A percentile compares a stretch with the other conserved stretches of the same genome.
These are phyloP conservation scores for Cyrtodaria siliqua DNA, from an alignment of 2,888 invertebrate genomes.

Conservation along the genomic window DNA sequence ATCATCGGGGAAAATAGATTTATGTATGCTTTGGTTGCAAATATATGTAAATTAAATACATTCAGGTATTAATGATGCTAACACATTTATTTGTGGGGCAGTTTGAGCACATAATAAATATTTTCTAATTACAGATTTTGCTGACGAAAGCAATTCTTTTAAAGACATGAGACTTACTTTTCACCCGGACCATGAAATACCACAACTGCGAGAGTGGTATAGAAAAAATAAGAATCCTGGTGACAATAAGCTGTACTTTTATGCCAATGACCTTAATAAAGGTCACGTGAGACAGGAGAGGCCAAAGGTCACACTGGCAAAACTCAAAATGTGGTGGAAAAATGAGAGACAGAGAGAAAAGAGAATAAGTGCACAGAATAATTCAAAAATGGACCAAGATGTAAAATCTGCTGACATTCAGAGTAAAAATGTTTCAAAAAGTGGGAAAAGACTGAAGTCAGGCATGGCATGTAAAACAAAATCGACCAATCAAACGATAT, in stretches of 20 bases:
- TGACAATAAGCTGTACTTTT: constrained; percentile 76
- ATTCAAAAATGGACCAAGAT: background rate
- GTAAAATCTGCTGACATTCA: background rate
- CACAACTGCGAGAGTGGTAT: constrained; percentile 84
- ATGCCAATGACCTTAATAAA: constrained; percentile 82
- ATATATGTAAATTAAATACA: too few relatives aligned
- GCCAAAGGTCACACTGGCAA: constrained; percentile 78
- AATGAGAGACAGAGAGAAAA: constrained; percentile 83
- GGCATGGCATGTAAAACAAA: too few relatives aligned
- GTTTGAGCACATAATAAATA: background rate
- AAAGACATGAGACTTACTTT: constrained; percentile 80
- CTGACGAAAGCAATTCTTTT: constrained; percentile 1
- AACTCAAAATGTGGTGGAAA: constrained; percentile 85
- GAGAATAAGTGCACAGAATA: constrained; percentile 17
- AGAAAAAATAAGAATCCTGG: constrained; percentile 78
- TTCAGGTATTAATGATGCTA: background rate
- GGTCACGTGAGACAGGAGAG: constrained; percentile 80
- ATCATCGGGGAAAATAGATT: too few relatives aligned
- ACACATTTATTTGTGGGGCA: background rate
- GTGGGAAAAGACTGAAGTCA: too few relatives aligned
- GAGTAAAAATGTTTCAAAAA: too few relatives aligned
- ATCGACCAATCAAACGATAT: background rate
- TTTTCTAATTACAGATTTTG: constrained; percentile 34
- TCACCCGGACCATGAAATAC: constrained; percentile 83
- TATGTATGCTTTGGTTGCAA: too few relatives aligned